These are phyloP conservation scores for Silurus meridionalis DNA, from an alignment of 2,113 vertebrate species.

Conservation along the genomic window DNA sequence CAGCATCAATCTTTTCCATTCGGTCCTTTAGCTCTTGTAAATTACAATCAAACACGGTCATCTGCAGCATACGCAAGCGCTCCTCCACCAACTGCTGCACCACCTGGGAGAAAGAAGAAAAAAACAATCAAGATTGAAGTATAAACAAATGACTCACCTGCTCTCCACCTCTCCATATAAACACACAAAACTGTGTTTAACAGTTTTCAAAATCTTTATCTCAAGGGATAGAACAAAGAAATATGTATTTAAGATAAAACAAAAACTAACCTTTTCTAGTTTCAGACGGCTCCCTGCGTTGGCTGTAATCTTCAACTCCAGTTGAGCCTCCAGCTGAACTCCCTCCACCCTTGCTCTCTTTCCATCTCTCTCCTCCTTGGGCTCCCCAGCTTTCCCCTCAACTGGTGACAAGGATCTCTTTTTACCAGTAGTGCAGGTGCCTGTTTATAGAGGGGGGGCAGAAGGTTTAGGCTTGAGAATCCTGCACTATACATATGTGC, in stretches of 20 bases:
- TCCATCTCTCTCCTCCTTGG: constrained; percentile 60
- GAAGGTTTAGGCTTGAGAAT: neutral
- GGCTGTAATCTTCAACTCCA: constrained; percentile 91
- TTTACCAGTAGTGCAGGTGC: constrained; percentile 59
- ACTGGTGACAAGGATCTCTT: constrained; percentile 73
- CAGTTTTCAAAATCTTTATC: neutral
- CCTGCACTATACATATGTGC: too few species aligned
- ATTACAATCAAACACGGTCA: constrained; percentile 83
- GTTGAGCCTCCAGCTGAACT: constrained; percentile 81
- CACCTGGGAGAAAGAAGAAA: constrained; percentile 71
- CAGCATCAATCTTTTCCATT: constrained; percentile 90
- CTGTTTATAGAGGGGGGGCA: constrained; percentile 32
- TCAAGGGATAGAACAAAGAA: neutral
- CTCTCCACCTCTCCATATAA: too few species aligned
- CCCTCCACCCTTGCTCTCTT: constrained; percentile 74
- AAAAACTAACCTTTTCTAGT: constrained; percentile 82
- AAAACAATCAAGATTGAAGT: neutral
- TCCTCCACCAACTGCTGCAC: constrained; percentile 89
- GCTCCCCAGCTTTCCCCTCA: constrained; percentile 45
- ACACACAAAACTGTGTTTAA: too few species aligned
- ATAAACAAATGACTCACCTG: neutral
- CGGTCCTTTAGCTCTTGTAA: constrained; percentile 86
- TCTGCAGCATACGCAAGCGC: constrained; percentile 79
- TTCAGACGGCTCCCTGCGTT: constrained; percentile 83
- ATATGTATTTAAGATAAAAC: neutral